Evolutionary conservation across 2,888 invertebrate genomes (phyloP), one percentile per base, ranked within the genome.

Genomic region (Hermaeophaga mercurialis): DNA sequence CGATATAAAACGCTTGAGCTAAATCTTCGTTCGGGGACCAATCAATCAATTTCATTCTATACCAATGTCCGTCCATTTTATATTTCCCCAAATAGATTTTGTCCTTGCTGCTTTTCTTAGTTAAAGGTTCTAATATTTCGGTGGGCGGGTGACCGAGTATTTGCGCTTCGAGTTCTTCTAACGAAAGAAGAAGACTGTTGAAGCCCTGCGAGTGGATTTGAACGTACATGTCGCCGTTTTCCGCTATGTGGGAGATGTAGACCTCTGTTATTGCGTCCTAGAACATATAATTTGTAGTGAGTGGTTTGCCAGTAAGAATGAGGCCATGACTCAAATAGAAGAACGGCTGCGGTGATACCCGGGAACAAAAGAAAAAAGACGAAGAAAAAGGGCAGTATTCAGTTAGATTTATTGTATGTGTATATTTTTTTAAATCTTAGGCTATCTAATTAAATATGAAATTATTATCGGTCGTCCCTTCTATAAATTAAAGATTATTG

Each of bases 1-100:
- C 86, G 8, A 85, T 77, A 56, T 80, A 81, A 53, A 80, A 80
- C 2, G 84, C 78, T 4, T 79, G 79, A 0, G 80, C 78, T 33
- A 77, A 71, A 34, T 78, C 73, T 3, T 73, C 74, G 3, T 75
- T 68, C 1, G 75, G 73, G 6, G 73, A 73, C 65, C 75, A 75
- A 52, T 76, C 74, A n/a, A 77, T 71, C 4, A 84, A 72, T 56
- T 75, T 75, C 2, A 79, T 80, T 11, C 85, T 77, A 63, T 79
- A 79, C 81, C 82, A 80, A 26, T 73, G 70, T 1, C 58, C 57
- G 34, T 60, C 65, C 1, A 34, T 4, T n/a, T 61, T 55, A 33
- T 79, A 78, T 58, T 78, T 76, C 1, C 79, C 78, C 22, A 84
- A 76, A 62, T 82, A 84, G 14, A 82, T 60, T 43, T 66, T 66